Evolutionary conservation across 2,113 vertebrate species (phyloP).

Genomic region (Saccopteryx leptura): DNA sequence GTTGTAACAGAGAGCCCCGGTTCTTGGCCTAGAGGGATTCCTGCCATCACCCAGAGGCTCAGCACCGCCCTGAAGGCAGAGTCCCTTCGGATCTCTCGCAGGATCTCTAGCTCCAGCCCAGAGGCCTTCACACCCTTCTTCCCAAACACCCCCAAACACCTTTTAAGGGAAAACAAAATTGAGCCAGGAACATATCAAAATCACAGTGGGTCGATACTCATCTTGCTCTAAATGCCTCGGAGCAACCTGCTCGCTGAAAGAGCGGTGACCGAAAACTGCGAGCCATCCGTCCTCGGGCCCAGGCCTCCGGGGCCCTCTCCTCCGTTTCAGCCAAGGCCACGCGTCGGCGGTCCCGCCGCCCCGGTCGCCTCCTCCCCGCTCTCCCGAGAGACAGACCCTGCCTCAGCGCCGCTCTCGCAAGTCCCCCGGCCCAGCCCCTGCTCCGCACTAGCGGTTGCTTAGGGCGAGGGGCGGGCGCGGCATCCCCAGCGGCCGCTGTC

Average conservation of each 20-base stretch:
- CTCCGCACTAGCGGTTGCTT: not conserved
- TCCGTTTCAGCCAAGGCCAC: slow-evolving; percentile 5
- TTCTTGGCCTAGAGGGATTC: slow-evolving; percentile 65
- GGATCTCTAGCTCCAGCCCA: not conserved
- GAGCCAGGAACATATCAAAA: slow-evolving; percentile 66
- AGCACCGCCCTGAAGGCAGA: slow-evolving; percentile 61
- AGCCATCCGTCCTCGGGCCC: slow-evolving; percentile 24
- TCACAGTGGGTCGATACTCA: slow-evolving; percentile 72
- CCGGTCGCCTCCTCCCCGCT: not conserved
- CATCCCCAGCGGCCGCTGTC: not conserved
- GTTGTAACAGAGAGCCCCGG: slow-evolving; percentile 27
- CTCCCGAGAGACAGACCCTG: not conserved
- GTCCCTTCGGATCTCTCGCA: slow-evolving; percentile 31
- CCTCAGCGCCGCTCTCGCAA: not conserved
- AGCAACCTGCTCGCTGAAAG: slow-evolving; percentile 66
- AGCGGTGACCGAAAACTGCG: slow-evolving; percentile 57
- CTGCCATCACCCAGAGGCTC: slow-evolving; percentile 53
- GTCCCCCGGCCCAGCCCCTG: not conserved
- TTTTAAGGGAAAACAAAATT: slow-evolving; percentile 80
- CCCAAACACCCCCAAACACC: slow-evolving; percentile 69
- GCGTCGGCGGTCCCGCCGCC: not conserved
- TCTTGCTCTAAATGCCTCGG: slow-evolving; percentile 58
- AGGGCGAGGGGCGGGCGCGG: not conserved
- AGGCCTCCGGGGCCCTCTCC: slow-evolving; percentile 68
- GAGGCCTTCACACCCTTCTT: slow-evolving; percentile 59